Conservation (phyloP, 2,888 invertebrate genomes). For the Athripsodes cinereus region DNA sequence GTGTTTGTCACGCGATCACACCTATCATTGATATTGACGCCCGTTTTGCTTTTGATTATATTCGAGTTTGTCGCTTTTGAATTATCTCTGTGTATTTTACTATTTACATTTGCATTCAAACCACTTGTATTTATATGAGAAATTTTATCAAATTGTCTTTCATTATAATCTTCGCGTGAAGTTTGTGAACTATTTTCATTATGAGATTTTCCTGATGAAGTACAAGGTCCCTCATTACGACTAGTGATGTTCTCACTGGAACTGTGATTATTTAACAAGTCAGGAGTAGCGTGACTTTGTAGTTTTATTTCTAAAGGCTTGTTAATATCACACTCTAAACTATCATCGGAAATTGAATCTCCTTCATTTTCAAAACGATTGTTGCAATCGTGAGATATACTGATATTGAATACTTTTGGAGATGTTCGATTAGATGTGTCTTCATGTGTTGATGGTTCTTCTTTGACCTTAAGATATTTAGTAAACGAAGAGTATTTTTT, state of each 20-base stretch:
- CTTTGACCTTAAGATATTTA: conserved; percentile 31
- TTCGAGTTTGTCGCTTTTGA: conserved; percentile 15
- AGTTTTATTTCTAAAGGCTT: neutral
- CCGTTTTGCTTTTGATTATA: conserved; percentile 19
- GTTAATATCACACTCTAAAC: conserved; percentile 34
- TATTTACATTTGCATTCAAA: conserved; percentile 4
- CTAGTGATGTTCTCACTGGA: conserved; percentile 35
- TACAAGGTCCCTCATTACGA: neutral
- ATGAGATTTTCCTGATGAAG: neutral
- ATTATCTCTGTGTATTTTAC: conserved; percentile 7
- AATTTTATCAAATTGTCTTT: neutral
- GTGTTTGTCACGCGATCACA: conserved; percentile 19
- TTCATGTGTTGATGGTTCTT: conserved; percentile 30
- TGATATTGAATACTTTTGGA: conserved; percentile 52
- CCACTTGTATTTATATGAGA: neutral
- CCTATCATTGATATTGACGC: conserved; percentile 17
- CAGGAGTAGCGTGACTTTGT: conserved; percentile 41
- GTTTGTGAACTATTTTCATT: conserved; percentile 3
- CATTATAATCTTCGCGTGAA: neutral
- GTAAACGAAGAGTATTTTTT: conserved; percentile 33
- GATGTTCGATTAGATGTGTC: conserved; percentile 35
- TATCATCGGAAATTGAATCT: conserved; percentile 47
- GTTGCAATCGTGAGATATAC: conserved; percentile 53
- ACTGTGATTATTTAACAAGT: conserved; percentile 54
- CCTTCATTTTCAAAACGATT: conserved; percentile 40